These are phyloP conservation scores for Crocidura indochinensis DNA, from an alignment of 2,797 vertebrate species.

Conservation along the genomic window DNA sequence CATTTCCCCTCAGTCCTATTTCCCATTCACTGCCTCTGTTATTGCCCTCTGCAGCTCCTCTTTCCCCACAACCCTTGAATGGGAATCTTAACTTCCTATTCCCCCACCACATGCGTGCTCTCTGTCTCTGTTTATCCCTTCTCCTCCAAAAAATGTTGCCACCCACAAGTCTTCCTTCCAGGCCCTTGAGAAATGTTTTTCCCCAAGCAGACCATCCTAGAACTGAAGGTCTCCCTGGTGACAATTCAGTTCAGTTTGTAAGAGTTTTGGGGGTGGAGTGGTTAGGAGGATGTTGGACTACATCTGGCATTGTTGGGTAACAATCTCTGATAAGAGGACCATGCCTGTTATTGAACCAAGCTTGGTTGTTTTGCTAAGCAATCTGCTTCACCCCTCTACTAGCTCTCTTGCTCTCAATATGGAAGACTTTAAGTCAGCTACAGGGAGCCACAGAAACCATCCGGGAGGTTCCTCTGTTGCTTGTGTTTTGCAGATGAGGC, in stretches of 20 bases:
- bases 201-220: neutral
- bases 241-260: neutral
- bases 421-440: neutral
- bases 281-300: too few relatives aligned
- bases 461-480: neutral
- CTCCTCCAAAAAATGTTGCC: too few relatives aligned
- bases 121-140: neutral
- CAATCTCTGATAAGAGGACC: too few relatives aligned
- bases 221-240: neutral
- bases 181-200: neutral
- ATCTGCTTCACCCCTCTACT: too few relatives aligned
- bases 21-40: neutral
- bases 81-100: too few relatives aligned
- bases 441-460: neutral
- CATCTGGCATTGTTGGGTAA: too few relatives aligned
- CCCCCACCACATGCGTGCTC: neutral
- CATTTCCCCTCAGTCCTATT: neutral
- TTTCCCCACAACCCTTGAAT: slow-evolving; percentile 32
- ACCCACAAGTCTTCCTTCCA: slow-evolving; percentile 12
- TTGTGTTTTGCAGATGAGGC: slow-evolving; percentile 3
- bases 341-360: too few relatives aligned
- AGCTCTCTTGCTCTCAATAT: too few relatives aligned
- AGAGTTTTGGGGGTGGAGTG: too few relatives aligned
- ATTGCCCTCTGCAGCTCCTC: too few relatives aligned
- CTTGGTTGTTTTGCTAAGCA: too few relatives aligned